Evolutionary conservation across 2,113 vertebrate genomes (phyloP).

Genomic region (Protomyctophum bolini): DNA sequence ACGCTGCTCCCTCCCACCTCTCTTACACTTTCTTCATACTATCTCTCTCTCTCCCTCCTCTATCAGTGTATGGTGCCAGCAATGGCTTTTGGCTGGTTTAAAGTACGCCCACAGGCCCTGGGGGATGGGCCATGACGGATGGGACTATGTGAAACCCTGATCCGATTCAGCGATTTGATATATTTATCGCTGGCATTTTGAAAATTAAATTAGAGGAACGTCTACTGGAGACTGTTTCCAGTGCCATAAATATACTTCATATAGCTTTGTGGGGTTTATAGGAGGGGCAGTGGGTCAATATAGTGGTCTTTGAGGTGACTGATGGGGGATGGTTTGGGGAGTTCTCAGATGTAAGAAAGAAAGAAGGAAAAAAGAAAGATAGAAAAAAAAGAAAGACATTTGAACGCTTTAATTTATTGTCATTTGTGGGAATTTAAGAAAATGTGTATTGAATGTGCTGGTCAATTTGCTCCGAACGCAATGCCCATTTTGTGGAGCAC

Average conservation of each 20-base stretch:
- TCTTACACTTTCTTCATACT: neutral
- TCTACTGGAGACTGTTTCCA: conserved; percentile 74
- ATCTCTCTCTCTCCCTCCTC: conserved; percentile 19
- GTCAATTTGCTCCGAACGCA: no score
- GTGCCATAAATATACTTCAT: conserved; percentile 78
- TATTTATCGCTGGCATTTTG: conserved; percentile 80
- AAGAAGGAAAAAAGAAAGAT: no score
- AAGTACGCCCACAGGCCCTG: conserved; percentile 66
- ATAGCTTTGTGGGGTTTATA: conserved; percentile 51
- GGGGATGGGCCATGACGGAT: conserved; percentile 75
- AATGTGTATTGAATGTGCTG: no score
- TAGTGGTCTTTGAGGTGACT: conserved; percentile 46
- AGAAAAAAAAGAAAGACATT: no score
- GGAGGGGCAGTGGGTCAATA: conserved; percentile 43
- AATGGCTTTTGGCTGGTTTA: conserved; percentile 65
- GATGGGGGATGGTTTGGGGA: no score
- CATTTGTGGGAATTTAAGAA: no score
- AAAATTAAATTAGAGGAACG: conserved; percentile 77
- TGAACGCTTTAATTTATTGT: no score
- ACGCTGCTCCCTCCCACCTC: conserved; percentile 1
- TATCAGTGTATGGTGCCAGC: conserved; percentile 52
- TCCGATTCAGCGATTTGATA: conserved; percentile 74
- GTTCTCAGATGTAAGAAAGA: no score
- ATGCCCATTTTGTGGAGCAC: no score
- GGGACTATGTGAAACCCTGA: conserved; percentile 72